Base-by-base conservation (phyloP, 2,113 vertebrate species). In the Pelusios castaneus region DNA sequence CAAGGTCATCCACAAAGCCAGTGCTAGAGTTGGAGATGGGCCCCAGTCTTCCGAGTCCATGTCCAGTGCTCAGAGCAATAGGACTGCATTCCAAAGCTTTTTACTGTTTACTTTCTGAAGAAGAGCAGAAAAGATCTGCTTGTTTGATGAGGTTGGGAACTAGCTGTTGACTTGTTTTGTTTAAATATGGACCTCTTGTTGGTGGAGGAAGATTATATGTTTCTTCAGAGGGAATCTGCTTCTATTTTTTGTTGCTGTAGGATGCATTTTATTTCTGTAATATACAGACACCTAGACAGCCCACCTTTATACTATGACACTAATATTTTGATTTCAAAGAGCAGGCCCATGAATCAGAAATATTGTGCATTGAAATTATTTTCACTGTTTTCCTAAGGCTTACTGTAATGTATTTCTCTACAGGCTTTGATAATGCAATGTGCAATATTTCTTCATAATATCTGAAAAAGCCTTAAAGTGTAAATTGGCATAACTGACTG, bases 321-420 rank as follows among this genome's bases (percentile, higher is more conserved):
- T 89, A 79, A 49, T 87, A 73, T 85, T 93, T 49, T 93, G 84
- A 92, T 90, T 89, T 93, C 47, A 25, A 54, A 85, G 49, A 78
- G 47, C 12, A 51, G 58, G 47, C 54, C 75, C 41, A 10, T 93
- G 91, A 93, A 85, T 94, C 63, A 89, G 63, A 52, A 93, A 41
- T 73, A 41, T 19, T 5, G 0, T 63, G 63, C 5, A 10, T 78
- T 31, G 55, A 22, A 84, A 17, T 34, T 86, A 45, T n/a, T 88
- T 60, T 70, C 9, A 45, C 27, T 43, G 17, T 85, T 92, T 88
- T 84, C 6, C 70, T 38, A 80, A 86, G 76, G 91, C 3, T 24
- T 54, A 76, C 60, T 5, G 25, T 3, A 51, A 5, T 56, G 1
- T 54, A 10, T 89, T 89, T 89, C 91, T 84, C 82, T 73, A 1